A percentile compares a stretch with the other conserved stretches of the same genome.
These are phyloP conservation scores for Neolamprologus brichardi DNA, from an alignment of 2,113 vertebrate genomes.

Conservation along the genomic window DNA sequence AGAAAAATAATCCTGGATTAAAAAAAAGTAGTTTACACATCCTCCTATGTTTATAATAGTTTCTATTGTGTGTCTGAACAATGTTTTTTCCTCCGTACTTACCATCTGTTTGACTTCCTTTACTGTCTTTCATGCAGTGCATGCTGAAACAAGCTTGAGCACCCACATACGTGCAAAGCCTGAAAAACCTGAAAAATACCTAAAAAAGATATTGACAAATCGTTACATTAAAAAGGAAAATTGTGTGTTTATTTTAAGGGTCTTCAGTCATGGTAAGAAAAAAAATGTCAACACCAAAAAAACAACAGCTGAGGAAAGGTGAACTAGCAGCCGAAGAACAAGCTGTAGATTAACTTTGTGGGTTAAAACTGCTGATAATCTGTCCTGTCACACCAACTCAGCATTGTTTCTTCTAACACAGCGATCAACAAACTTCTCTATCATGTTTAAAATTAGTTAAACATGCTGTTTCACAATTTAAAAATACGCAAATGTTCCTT, in stretches of 20 bases:
- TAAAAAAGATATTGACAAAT: neutral
- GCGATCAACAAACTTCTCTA: neutral
- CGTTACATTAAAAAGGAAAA: neutral
- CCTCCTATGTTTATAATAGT: neutral
- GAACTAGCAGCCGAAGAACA: neutral
- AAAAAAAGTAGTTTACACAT: neutral
- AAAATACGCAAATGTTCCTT: neutral
- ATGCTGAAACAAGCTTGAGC: neutral
- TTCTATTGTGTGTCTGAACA: neutral
- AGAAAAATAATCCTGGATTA: neutral
- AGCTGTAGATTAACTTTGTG: neutral
- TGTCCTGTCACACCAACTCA: neutral
- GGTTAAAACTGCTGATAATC: neutral
- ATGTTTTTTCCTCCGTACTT: neutral
- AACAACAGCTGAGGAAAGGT: neutral
- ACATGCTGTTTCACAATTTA: rapidly evolving
- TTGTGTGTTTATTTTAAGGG: neutral
- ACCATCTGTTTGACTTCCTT: rapidly evolving
- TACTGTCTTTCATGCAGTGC: neutral
- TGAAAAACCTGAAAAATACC: too few species aligned
- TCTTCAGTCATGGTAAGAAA: neutral
- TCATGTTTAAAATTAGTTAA: neutral
- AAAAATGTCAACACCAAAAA: neutral
- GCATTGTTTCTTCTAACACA: neutral
- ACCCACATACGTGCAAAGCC: neutral